phyloP scores from a whole-genome alignment of 1,140 invertebrate species.

The Hyposmocoma kahamanoa region DNA sequence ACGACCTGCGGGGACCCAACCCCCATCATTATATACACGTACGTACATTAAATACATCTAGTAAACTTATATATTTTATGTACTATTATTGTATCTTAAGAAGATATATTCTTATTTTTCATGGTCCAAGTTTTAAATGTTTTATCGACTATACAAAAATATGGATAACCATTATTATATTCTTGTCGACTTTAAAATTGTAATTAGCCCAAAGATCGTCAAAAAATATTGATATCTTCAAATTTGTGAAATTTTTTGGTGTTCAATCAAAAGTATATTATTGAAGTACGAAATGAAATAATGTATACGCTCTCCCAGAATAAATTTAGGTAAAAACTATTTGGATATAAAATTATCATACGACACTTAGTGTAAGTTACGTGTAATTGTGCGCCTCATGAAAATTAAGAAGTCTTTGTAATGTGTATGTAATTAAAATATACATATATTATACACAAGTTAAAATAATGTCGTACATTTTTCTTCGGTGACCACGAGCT shows the following conservation, averaged over 20 bases:
- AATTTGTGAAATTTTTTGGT: slow-evolving; percentile 71
- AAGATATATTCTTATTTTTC: slow-evolving; percentile 73
- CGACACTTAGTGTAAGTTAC: slow-evolving; percentile 61
- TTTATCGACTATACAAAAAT: slow-evolving; percentile 73
- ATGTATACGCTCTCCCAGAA: slow-evolving; percentile 70
- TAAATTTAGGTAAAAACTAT: slow-evolving; percentile 66
- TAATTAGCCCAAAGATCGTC: slow-evolving; percentile 63
- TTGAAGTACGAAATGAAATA: slow-evolving; percentile 55
- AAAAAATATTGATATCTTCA: slow-evolving; percentile 67
- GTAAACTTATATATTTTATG: slow-evolving; percentile 73
- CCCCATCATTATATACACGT: slow-evolving; percentile 46
- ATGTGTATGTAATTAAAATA: slow-evolving; percentile 70
- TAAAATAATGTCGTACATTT: slow-evolving; percentile 64
- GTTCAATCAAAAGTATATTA: slow-evolving; percentile 68
- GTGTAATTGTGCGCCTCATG: slow-evolving; percentile 67
- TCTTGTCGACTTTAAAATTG: slow-evolving; percentile 69
- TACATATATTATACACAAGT: slow-evolving; percentile 73
- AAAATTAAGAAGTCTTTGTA: slow-evolving; percentile 71
- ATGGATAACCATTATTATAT: slow-evolving; percentile 72
- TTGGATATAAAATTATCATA: slow-evolving; percentile 69
- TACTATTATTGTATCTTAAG: slow-evolving; percentile 72
- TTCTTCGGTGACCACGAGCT: slow-evolving; percentile 58
- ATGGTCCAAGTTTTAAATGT: slow-evolving; percentile 74
- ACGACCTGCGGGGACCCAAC: slow-evolving; percentile 27
- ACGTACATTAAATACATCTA: slow-evolving; percentile 60